Conservation (phyloP, 2,797 vertebrate genomes). For the Acanthurus leucopareius region DNA sequence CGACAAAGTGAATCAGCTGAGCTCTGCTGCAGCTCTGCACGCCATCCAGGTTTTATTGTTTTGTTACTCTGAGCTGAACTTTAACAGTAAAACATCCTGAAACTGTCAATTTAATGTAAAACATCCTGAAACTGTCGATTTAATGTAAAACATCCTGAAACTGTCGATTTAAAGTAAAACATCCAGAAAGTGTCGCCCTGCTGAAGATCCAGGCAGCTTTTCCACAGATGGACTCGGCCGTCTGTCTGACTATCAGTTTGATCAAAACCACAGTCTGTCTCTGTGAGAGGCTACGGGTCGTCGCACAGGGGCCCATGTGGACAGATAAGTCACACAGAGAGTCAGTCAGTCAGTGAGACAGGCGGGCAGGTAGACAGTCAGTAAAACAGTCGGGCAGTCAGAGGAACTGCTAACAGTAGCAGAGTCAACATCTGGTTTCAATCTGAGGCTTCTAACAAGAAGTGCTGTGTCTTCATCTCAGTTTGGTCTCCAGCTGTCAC, state of each 20-base stretch:
- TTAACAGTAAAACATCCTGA: no score
- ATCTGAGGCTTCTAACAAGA: slow-evolving; percentile 73
- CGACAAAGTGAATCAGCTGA: no score
- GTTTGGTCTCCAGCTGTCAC: slow-evolving; percentile 72
- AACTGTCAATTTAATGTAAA: no score
- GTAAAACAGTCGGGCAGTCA: slow-evolving; percentile 53
- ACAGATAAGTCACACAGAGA: slow-evolving; percentile 1
- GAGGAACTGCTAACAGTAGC: slow-evolving; percentile 77
- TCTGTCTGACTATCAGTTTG: background rate
- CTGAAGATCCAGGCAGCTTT: no score
- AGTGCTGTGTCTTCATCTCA: slow-evolving; percentile 74
- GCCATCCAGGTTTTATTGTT: no score
- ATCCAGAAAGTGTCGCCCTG: no score
- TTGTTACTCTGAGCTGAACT: no score
- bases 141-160: no score
- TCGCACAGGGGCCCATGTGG: background rate
- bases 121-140: no score
- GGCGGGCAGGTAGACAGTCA: slow-evolving; percentile 25
- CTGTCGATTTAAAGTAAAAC: no score
- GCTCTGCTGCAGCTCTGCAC: no score
- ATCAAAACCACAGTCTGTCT: background rate
- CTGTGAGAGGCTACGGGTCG: background rate
- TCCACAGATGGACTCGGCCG: no score
- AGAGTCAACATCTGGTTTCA: slow-evolving; percentile 79
- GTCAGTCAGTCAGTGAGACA: slow-evolving; percentile 15